Percentiles rank a stretch among this genome's conserved stretches.
phyloP scores from a whole-genome alignment of 2,888 invertebrate species.

The Orchesellides sinensis region DNA sequence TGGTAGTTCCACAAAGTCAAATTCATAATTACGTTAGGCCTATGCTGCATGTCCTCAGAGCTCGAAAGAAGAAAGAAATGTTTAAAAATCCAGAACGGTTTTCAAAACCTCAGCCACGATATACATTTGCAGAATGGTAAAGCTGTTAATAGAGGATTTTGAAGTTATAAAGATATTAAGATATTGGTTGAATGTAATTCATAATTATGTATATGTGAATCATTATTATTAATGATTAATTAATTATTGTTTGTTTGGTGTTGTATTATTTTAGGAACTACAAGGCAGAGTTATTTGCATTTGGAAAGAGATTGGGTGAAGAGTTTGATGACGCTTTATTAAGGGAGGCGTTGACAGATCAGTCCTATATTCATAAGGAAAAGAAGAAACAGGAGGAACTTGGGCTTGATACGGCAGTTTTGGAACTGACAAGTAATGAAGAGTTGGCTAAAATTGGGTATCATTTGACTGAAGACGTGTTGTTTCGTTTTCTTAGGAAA shows the following conservation, averaged over 20 bases:
- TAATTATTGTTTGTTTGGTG: too few species aligned
- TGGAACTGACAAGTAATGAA: conserved; percentile 83
- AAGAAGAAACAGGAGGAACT: conserved; percentile 83
- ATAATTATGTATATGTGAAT: too few species aligned
- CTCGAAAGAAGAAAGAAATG: conserved; percentile 24
- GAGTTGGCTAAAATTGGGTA: conserved; percentile 84
- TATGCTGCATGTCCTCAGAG: conserved; percentile 3
- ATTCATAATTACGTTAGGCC: conserved; percentile 15
- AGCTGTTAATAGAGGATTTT: background rate
- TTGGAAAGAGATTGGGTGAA: conserved; percentile 90
- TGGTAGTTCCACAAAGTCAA: background rate
- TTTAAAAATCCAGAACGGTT: conserved; percentile 75
- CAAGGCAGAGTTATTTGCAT: conserved; percentile 91
- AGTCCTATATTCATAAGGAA: conserved; percentile 86
- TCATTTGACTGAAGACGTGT: conserved; percentile 82
- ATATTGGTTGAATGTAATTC: background rate
- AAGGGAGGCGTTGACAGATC: conserved; percentile 87
- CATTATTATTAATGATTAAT: background rate
- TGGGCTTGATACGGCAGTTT: conserved; percentile 81
- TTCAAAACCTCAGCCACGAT: conserved; percentile 78
- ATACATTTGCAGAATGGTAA: conserved; percentile 79
- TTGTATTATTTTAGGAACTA: conserved; percentile 91
- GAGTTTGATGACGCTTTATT: conserved; percentile 85
- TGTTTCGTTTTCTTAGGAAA: conserved; percentile 84
- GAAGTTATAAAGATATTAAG: background rate